phyloP scores from a whole-genome alignment of 2,888 invertebrate genomes.

The Synanthedon andrenaeformis region DNA sequence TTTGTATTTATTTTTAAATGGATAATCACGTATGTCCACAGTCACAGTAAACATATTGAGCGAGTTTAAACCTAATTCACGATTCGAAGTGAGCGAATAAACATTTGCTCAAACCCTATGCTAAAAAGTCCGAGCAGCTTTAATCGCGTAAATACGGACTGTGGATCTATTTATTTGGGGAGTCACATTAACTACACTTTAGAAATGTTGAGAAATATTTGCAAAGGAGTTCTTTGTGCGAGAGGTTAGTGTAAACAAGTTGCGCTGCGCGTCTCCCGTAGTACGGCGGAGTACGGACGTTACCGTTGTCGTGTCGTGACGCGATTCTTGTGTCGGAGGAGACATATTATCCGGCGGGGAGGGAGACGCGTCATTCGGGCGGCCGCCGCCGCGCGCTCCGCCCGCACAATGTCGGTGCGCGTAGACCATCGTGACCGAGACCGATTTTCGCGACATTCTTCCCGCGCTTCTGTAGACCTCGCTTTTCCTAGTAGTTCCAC shows the following conservation, averaged over 20 bases:
- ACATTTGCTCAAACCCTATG: constrained; percentile 32
- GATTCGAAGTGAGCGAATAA: constrained; percentile 18
- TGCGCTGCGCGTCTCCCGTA: constrained; percentile 23
- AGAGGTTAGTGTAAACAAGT: constrained; percentile 57
- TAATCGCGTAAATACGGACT: constrained; percentile 47
- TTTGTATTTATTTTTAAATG: too few relatives aligned
- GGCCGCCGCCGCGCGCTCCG: constrained; percentile 63
- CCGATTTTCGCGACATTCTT: constrained; percentile 62
- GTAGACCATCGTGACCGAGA: constrained; percentile 60
- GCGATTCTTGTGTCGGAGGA: too few relatives aligned
- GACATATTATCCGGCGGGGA: constrained; percentile 16
- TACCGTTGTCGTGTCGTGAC: too few relatives aligned
- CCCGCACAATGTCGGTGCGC: constrained; percentile 65
- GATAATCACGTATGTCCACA: neutral
- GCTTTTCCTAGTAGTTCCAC: constrained; percentile 53
- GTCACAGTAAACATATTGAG: neutral
- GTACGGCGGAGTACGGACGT: too few relatives aligned
- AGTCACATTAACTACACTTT: constrained; percentile 34
- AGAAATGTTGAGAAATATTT: constrained; percentile 47
- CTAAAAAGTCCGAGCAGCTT: constrained; percentile 37
- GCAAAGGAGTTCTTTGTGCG: constrained; percentile 49
- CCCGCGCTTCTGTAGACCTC: constrained; percentile 61
- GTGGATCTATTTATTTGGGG: constrained; percentile 32
- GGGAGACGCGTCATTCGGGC: constrained; percentile 53
- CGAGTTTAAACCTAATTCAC: too few relatives aligned